Percentiles rank a stretch among this genome's conserved stretches.
phyloP scores from a whole-genome alignment of 2,797 vertebrate genomes.

The Enteromius afrohamiltoni region DNA sequence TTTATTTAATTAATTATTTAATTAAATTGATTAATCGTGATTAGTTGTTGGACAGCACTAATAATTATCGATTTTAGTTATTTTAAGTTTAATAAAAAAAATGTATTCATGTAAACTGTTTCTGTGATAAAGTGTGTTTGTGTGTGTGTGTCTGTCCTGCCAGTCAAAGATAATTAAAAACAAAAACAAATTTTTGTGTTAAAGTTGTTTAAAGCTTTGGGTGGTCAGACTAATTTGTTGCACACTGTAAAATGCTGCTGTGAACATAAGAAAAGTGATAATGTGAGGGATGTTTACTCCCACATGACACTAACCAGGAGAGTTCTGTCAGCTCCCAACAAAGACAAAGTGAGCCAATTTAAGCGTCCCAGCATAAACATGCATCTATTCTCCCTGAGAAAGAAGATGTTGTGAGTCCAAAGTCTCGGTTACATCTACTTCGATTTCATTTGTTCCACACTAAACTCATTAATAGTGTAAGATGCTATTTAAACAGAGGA shows the following conservation, averaged over 20 bases:
- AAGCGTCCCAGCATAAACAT: constrained; percentile 66
- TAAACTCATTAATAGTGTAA: constrained; percentile 46
- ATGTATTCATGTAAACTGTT: neutral
- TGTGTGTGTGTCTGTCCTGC: neutral
- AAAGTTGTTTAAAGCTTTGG: constrained; percentile 10
- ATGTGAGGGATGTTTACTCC: constrained; percentile 80
- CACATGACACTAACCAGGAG: constrained; percentile 73
- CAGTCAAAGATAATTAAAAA: neutral
- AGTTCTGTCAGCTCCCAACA: constrained; percentile 58
- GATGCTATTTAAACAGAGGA: constrained; percentile 22
- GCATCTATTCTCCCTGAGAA: constrained; percentile 36
- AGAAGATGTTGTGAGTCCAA: constrained; percentile 37
- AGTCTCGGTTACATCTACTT: constrained; percentile 34
- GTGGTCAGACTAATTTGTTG: constrained; percentile 38
- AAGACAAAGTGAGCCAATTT: constrained; percentile 64
- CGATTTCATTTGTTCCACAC: constrained; percentile 48
- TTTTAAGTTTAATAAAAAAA: neutral
- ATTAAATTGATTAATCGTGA: too few species aligned
- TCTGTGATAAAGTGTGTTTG: neutral
- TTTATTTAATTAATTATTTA: too few species aligned
- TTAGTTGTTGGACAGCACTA: too few species aligned
- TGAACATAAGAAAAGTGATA: constrained; percentile 68
- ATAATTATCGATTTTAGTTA: too few species aligned
- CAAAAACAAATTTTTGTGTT: neutral
- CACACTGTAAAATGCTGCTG: constrained; percentile 60